Base-by-base conservation (phyloP, 35 echinoderm and acorn worm genomes). In the Apostichopus californicus region DNA sequence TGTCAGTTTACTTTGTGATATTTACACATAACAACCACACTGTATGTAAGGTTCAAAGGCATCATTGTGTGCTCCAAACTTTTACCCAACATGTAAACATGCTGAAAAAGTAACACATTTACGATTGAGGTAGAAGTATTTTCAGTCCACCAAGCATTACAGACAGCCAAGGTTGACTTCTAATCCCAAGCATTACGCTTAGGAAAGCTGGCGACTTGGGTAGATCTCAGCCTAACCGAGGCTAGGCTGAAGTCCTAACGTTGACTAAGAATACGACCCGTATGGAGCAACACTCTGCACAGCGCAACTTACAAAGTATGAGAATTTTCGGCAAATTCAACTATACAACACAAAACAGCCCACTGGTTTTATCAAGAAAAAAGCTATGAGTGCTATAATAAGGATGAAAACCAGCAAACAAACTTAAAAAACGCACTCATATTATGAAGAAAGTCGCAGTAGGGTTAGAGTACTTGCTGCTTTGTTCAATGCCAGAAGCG, bases 321-420 rank as follows among this genome's bases (percentile, higher is more conserved):
- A 85, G 57, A 17, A 58, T n/a, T 55, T 58, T 58, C 15, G 6
- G 57, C 57, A 59, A 85, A 57, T 85, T 58, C 81, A 85, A 85
- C 24, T 8, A 13, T 5, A 3, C 57, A 85, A 56, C 57, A n/a
- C 15, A 58, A 55, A 55, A 85, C 81, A 85, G 81, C 81, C 57
- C 8, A 58, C 81, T 85, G 81, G 81, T 85, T 85, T 58, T 59
- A 59, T 15, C 81, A 60, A 85, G 17, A 59, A 18, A 18, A 14
- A 21, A 59, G 81, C 55, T 59, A 85, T 85, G 81, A 85, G 81
- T 59, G 55, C 5, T 23, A 13, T 58, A 58, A 20, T 9, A 85
- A 85, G 81, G 54, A 18, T 56, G 81, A 59, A 85, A 85, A 85
- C 81, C 81, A 85, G 81, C 57, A 85, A 57, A 56, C 81, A 85